These are phyloP conservation scores for Embiotoca jacksoni DNA, from an alignment of 2,113 vertebrate species.

Conservation along the genomic window DNA sequence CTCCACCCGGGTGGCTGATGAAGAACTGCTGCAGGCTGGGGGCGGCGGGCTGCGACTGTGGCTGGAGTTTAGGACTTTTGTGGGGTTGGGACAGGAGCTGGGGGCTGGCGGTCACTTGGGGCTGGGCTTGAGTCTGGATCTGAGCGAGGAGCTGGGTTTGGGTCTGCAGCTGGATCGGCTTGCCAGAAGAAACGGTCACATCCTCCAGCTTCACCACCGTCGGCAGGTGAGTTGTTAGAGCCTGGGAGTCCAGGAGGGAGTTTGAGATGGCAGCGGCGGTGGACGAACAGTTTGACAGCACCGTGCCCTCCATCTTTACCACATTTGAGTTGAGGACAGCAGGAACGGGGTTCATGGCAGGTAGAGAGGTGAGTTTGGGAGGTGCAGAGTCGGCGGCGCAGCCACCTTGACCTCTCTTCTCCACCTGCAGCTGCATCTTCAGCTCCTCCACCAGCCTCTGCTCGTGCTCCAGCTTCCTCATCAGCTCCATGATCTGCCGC, in stretches of 20 bases:
- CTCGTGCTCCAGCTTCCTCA: constrained; percentile 95
- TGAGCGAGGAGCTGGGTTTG: constrained; percentile 62
- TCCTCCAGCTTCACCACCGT: constrained; percentile 82
- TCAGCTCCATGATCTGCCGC: constrained; percentile 95
- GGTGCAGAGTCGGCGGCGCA: constrained; percentile 28
- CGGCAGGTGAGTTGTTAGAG: constrained; percentile 27
- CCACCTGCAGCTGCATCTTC: constrained; percentile 97
- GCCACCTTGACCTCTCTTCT: constrained; percentile 89
- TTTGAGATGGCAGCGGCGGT: constrained; percentile 23
- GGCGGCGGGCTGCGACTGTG: constrained; percentile 51
- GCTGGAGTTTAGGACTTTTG: constrained; percentile 62
- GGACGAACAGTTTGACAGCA: constrained; percentile 72
- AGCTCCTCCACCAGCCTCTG: constrained; percentile 95
- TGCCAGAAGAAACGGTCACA: constrained; percentile 67
- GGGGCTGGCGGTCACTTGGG: constrained; percentile 35
- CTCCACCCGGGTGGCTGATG: constrained; percentile 86
- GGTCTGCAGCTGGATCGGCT: constrained; percentile 56
- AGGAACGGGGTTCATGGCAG: constrained; percentile 19
- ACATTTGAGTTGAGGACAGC: constrained; percentile 43
- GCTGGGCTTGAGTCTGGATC: constrained; percentile 47
- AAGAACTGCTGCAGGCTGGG: constrained; percentile 88
- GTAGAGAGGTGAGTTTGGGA: constrained; percentile 14
- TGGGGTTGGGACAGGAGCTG: constrained; percentile 49
- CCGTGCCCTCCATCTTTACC: constrained; percentile 76
- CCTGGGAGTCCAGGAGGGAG: constrained; percentile 52